Base-by-base conservation (phyloP, 2,113 vertebrate species). In the Rhynchomys soricoides region DNA sequence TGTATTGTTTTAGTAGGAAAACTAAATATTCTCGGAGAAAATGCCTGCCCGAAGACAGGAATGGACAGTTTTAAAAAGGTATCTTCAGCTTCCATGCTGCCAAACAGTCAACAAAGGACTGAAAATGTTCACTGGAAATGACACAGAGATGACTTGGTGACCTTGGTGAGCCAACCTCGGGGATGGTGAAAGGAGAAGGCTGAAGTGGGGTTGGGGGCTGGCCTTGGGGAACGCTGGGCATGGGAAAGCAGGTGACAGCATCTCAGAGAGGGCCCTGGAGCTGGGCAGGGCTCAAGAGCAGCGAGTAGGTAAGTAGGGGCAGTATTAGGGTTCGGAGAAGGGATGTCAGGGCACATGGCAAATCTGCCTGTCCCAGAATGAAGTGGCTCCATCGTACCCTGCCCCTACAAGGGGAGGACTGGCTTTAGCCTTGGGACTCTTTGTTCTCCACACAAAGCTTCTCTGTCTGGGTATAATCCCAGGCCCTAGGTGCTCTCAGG, bases 401-500 rank as follows among this genome's bases (percentile, higher is more conserved):
- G 52, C 37, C 74, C 90, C 64, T 43, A 57, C 57, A 12, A 1
- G 19, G 43, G 10, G 0, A 75, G 31, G 66, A n/a, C 40, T 37
- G 62, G 74, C 68, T 94, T 50, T 31, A 71, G 78, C 59, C 64
- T 64, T 48, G 71, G 90, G 52, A 74, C 16, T 19, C 82, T 95
- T 78, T 97, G 55, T 97, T 90, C 78, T 94, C 87, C 45, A 91
- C 81, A 97, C 78, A 94, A 96, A 50, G 40, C 93, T 37, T 73
- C 73, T 96, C 94, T 96, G 94, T 97, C 82, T 88, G 59, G 52
- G 75, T 26, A 66, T 31, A 16, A 29, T 43, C 75, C 73, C 81
- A 83, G 86, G 71, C 37, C 52, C 43, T 77, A 26, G 7, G 37
- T 40, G 93, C 75, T 92, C 64, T 62, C 62, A 40, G 24, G 68